phyloP scores from a whole-genome alignment of 92 coral and sea anemone genomes.

The Pocillopora meandrina region DNA sequence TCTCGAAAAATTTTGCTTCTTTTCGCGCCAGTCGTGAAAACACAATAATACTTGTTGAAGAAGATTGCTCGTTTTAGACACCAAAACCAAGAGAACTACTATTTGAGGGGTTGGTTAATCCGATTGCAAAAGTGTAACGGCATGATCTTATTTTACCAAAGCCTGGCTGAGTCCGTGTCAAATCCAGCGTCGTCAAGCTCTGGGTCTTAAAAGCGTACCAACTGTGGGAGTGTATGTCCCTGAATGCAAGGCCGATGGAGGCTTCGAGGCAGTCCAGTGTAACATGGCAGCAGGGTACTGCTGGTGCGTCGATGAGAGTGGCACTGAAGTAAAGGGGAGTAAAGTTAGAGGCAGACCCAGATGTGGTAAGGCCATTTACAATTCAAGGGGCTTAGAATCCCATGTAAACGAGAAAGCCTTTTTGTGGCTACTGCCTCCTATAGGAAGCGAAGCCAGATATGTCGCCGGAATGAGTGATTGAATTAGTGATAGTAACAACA shows the following conservation, averaged over 20 bases:
- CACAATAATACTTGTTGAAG: too few relatives aligned
- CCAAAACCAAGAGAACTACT: not conserved
- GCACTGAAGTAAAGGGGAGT: conserved; percentile 71
- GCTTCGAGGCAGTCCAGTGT: conserved; percentile 72
- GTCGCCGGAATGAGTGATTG: too few relatives aligned
- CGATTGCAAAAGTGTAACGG: not conserved
- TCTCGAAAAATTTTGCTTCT: not conserved
- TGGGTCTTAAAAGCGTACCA: conserved; percentile 53
- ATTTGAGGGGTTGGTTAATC: too few relatives aligned
- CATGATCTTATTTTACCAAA: not conserved
- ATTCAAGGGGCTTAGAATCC: too few relatives aligned
- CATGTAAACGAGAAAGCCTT: too few relatives aligned
- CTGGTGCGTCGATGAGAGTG: conserved; percentile 81
- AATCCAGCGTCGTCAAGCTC: conserved; percentile 62
- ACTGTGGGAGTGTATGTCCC: conserved; percentile 71
- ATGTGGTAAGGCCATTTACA: conserved; percentile 29
- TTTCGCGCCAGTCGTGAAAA: not conserved
- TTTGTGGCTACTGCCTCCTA: too few relatives aligned
- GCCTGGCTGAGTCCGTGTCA: conserved; percentile 82
- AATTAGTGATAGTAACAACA: too few relatives aligned
- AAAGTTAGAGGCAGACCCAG: conserved; percentile 65
- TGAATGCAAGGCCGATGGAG: conserved; percentile 73
- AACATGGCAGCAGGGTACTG: conserved; percentile 77
- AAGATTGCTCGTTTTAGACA: not conserved
- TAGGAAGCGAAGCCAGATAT: too few relatives aligned